Evolutionary conservation across 2,797 vertebrate species (phyloP), one percentile per base, ranked within the genome.

Genomic region (Chloroceryle inda): DNA sequence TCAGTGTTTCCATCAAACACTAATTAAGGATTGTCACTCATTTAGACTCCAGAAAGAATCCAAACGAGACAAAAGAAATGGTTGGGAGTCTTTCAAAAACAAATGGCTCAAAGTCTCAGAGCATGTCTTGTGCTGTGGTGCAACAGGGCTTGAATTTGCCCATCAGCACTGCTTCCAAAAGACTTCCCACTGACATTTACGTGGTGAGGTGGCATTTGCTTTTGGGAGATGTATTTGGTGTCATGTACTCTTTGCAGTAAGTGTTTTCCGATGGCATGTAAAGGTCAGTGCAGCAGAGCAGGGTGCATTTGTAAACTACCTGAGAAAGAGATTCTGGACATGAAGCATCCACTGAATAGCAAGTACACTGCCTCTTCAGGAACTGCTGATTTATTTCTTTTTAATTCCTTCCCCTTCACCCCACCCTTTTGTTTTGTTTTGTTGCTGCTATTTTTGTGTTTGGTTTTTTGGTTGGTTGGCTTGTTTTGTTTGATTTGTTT

Each of bases 161-260:
- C 47, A 35, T 50, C 62, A 90, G 7, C 31, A 20, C 29, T 61
- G 33, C 55, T 84, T 82, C 55, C 63, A 9, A 15, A 83, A 56
- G 55, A 76, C 85, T 90, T 86, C 76, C 77, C 69, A 12, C 80
- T 94, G 94, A 82, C 92, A 93, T 96, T 96, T 90, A 29, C 29
- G 0, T 14, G 40, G 19, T 29, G 38, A 93, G 67, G 58, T 78
- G 85, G 31, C 71, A 90, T 97, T 94, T 95, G 55, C 67, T 95
- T 90, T 81, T 37, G 42, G 79, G 77, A 77, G 59, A 78, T 5
- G 24, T 15, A 10, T 76, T 78, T 88, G 55, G 44, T 88, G 90
- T 44, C 66, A 24, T 44, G 42, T 61, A 29, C 18, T 79, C 78
- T 86, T 88, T 49, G 35, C 80, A 69, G 85, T 49, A 42, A 83